Evolutionary conservation across 1,140 invertebrate species (phyloP).

Genomic region (Brachionus sp.): DNA sequence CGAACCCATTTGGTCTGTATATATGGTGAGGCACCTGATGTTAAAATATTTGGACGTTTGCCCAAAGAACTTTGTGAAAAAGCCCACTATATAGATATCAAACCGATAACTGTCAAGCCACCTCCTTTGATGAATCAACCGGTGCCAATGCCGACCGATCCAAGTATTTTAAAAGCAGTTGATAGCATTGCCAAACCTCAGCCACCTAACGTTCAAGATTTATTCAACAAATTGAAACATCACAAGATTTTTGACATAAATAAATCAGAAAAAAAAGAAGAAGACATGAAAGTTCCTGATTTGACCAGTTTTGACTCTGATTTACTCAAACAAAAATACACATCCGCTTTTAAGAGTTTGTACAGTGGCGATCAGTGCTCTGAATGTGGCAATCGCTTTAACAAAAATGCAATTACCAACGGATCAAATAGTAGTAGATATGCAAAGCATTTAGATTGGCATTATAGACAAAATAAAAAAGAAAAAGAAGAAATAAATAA

Average conservation of each 20-base stretch:
- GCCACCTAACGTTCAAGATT: neutral
- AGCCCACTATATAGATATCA: neutral
- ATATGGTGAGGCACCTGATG: slow-evolving; percentile 24
- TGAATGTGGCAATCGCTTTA: slow-evolving; percentile 40
- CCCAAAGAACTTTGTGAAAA: slow-evolving; percentile 23
- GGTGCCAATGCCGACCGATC: neutral
- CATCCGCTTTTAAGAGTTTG: slow-evolving; percentile 23
- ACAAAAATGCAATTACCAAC: neutral
- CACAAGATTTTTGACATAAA: neutral
- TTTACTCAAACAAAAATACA: slow-evolving; percentile 46
- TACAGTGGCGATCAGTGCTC: slow-evolving; percentile 35
- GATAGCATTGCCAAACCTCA: neutral
- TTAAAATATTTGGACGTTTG: slow-evolving; percentile 40
- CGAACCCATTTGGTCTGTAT: slow-evolving; percentile 22
- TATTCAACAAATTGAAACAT: neutral
- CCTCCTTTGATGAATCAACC: slow-evolving; percentile 19
- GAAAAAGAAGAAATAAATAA: slow-evolving; percentile 32
- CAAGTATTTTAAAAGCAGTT: neutral
- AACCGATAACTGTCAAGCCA: neutral
- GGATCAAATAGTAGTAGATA: neutral
- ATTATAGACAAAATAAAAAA: slow-evolving; percentile 44
- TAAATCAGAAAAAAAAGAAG: neutral
- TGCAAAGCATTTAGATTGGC: slow-evolving; percentile 43
- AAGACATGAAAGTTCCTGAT: slow-evolving; percentile 24
- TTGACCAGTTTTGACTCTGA: slow-evolving; percentile 35